Evolutionary conservation across 2,113 vertebrate genomes (phyloP).

Genomic region (Neolamprologus devosi): DNA sequence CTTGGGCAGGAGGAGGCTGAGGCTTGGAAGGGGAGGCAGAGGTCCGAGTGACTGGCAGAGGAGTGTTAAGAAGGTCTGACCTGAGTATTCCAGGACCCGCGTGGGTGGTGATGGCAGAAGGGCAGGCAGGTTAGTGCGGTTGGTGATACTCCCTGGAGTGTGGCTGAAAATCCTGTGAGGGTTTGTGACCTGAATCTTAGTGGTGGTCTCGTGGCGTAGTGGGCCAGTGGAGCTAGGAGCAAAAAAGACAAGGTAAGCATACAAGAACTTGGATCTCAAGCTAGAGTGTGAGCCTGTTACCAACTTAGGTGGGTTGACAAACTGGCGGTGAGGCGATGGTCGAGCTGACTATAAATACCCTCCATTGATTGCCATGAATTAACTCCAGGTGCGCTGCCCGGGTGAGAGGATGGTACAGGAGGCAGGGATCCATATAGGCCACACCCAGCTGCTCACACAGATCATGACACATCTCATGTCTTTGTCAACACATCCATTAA

Average conservation of each 20-base stretch:
- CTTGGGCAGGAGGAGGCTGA: neutral
- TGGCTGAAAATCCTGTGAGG: neutral
- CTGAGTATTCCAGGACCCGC: neutral
- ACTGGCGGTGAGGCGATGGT: accelerated
- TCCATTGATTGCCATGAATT: neutral
- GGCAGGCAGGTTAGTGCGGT: neutral
- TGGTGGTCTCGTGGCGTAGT: neutral
- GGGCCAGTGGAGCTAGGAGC: neutral
- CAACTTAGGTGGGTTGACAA: neutral
- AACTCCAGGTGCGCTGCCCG: neutral
- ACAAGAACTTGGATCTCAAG: neutral
- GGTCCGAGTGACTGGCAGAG: neutral
- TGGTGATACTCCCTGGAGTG: neutral
- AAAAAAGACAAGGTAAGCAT: neutral
- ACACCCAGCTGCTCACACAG: neutral
- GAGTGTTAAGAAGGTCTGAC: neutral
- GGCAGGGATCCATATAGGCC: neutral
- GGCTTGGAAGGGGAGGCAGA: neutral
- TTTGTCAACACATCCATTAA: neutral
- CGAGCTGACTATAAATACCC: neutral
- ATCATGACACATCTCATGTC: neutral
- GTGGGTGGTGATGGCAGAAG: neutral
- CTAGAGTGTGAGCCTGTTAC: neutral
- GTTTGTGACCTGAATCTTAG: neutral
- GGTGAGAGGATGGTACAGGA: neutral